Conservation (phyloP, 2,113 vertebrate species). For the Sylvia atricapilla region DNA sequence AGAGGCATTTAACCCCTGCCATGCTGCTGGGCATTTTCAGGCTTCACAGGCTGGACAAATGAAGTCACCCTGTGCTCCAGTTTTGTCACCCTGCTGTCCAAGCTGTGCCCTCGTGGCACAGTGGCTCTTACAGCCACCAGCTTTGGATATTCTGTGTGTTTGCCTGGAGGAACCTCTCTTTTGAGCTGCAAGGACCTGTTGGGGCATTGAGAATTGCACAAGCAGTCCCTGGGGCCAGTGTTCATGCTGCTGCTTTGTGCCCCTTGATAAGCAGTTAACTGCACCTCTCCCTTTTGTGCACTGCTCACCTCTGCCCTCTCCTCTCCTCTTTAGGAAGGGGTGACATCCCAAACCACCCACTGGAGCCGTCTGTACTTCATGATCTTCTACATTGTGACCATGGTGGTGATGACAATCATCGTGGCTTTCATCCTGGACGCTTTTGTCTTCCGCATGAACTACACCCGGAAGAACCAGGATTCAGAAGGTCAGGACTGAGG, state of each 20-base stretch:
- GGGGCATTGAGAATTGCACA: not conserved
- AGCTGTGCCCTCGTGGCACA: not conserved
- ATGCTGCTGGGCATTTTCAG: not conserved
- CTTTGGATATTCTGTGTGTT: not conserved
- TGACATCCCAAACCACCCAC: conserved; percentile 93
- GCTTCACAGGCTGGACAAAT: not conserved
- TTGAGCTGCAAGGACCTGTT: not conserved
- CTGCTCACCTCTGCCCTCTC: not conserved
- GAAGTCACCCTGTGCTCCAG: not conserved
- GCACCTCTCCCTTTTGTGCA: not conserved
- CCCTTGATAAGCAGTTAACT: not conserved
- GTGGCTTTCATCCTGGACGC: conserved; percentile 97
- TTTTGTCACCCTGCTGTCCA: not conserved
- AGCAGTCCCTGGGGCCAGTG: not conserved
- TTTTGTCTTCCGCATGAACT: conserved; percentile 99
- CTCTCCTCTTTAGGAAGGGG: conserved; percentile 82
- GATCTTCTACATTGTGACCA: conserved; percentile 98
- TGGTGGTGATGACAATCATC: conserved; percentile 99
- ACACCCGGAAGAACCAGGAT: conserved; percentile 91
- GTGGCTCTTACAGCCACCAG: not conserved
- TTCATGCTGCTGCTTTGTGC: not conserved
- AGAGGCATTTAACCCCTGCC: not conserved
- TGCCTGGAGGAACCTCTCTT: not conserved
- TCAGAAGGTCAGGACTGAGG: conserved; percentile 74
- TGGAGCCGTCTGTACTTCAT: conserved; percentile 99